Evolutionary conservation across 2,113 vertebrate genomes (phyloP), one percentile per base, ranked within the genome.

Genomic region (Casuarius casuarius): DNA sequence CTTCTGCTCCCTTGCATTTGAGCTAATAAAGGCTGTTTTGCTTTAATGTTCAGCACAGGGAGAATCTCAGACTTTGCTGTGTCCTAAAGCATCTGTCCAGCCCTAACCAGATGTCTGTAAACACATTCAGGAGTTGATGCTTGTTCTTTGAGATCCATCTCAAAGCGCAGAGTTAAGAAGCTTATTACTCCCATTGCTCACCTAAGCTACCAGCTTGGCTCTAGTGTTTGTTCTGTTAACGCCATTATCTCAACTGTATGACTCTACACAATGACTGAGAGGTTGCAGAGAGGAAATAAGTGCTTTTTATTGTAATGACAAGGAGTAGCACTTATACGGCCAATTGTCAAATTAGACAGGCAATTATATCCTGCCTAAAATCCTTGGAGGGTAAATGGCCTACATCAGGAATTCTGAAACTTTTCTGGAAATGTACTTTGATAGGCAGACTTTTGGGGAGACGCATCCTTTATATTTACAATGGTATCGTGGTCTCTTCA

Each of bases 401-500:
- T 12, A 61, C 22, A 1, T 12, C 2, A 1, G 29, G 9, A 10
- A 29, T 12, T 25, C 21, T 12, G 51, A 6, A 51, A 23, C 38
- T 19, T 22, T 17, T 26, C 44, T 49, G 65, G 26, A n/a, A 23
- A 14, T 28, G 29, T 49, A 3, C 42, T 48, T 25, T 4, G 26
- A 12, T 61, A 61, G 38, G 35, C 25, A 18, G 70, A 44, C 67
- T 67, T 38, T 14, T 6, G 14, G 33, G 67, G 23, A 14, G 22
- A 5, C 1, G 3, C 31, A 9, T 3, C 61, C 33, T 5, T 61
- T 21, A 1, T 16, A 20, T n/a, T 74, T 48, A 21, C 15, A 11
- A 6, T 5, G 31, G 31, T 22, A 5, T 14, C n/a, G 0, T 7
- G 16, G 21, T 52, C 22, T 28, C 3, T 35, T n/a, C 48, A 10